A percentile compares a stretch with the other conserved stretches of the same genome.
These are phyloP conservation scores for Rhogogaster chlorosoma DNA, from an alignment of 2,888 invertebrate genomes.

Conservation along the genomic window DNA sequence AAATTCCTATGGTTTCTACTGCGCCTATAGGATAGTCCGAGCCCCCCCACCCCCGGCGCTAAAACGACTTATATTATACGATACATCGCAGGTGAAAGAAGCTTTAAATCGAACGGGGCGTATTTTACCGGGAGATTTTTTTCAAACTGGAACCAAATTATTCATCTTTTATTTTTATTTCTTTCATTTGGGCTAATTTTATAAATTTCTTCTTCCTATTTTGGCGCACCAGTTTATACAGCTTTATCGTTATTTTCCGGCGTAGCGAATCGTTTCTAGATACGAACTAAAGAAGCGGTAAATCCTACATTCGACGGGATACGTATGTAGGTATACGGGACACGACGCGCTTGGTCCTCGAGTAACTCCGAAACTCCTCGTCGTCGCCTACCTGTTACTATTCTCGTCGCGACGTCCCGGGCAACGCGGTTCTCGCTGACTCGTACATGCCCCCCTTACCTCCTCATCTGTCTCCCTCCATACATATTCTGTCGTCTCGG, in stretches of 20 bases:
- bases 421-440: slow-evolving; percentile 55
- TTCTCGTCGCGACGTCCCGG: slow-evolving; percentile 75
- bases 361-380: slow-evolving; percentile 57
- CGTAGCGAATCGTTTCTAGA: background rate
- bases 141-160: background rate
- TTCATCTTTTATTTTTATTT: background rate
- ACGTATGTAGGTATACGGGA: slow-evolving; percentile 4
- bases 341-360: slow-evolving; percentile 2
- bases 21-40: background rate
- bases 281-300: slow-evolving; percentile 5
- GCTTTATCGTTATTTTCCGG: background rate
- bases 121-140: background rate
- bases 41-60: background rate
- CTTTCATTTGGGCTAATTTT: background rate
- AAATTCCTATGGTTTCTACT: slow-evolving; percentile 33
- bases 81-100: background rate
- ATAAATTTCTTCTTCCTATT: background rate
- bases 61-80: background rate
- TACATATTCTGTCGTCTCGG: background rate
- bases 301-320: background rate
- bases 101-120: background rate
- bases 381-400: slow-evolving; percentile 74
- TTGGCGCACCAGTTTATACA: background rate
- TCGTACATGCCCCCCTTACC: background rate
- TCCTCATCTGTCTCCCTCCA: background rate